phyloP scores from a whole-genome alignment of 1,140 invertebrate species.

The Saccostrea glomerata region DNA sequence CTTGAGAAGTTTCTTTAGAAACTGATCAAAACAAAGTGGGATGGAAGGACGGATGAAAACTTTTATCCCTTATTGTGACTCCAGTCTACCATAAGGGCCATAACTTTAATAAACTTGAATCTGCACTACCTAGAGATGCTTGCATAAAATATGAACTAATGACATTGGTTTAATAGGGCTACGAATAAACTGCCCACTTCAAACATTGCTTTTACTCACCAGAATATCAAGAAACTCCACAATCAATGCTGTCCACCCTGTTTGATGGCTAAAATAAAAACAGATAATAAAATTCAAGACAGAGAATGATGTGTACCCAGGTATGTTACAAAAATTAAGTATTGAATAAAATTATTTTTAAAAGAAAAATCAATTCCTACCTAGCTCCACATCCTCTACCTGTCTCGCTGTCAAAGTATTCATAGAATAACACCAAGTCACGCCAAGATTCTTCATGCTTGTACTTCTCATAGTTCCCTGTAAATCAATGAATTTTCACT shows the following conservation, averaged over 20 bases:
- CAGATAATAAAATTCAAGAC: no score
- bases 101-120: no score
- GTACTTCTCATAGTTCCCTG: slow-evolving; percentile 62
- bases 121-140: no score
- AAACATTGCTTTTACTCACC: neutral
- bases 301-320: neutral
- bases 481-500: neutral
- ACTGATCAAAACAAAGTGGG: no score
- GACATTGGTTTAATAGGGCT: no score
- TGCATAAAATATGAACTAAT: no score
- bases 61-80: no score
- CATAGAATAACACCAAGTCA: slow-evolving; percentile 77
- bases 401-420: slow-evolving; percentile 77
- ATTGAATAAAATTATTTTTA: neutral
- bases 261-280: slow-evolving; percentile 74
- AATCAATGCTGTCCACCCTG: slow-evolving; percentile 77
- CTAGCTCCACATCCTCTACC: slow-evolving; percentile 78
- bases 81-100: no score
- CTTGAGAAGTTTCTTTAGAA: no score
- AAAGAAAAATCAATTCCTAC: slow-evolving; percentile 49
- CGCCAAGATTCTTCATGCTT: slow-evolving; percentile 68
- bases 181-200: neutral
- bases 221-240: slow-evolving; percentile 60
- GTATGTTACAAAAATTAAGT: no score
- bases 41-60: no score